Percentiles rank a stretch among this genome's conserved stretches.
phyloP scores from a whole-genome alignment of 2,797 vertebrate genomes.

The Dallia pectoralis region DNA sequence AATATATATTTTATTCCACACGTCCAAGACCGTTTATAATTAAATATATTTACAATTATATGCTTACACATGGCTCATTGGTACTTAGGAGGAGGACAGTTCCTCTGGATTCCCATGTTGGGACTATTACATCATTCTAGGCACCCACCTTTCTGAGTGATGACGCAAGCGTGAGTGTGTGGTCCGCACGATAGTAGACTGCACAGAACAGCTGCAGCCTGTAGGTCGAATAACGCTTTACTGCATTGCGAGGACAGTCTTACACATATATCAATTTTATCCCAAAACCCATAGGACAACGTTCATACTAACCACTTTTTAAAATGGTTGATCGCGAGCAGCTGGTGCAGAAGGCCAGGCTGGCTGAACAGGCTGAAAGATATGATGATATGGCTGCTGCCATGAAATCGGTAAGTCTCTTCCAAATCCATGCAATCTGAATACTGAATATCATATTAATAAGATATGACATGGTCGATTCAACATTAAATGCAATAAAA shows the following conservation, averaged over 20 bases:
- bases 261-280: slow-evolving; percentile 52
- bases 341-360: slow-evolving; percentile 99
- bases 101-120: slow-evolving; percentile 63
- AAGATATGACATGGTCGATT: not conserved
- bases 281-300: slow-evolving; percentile 42
- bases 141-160: slow-evolving; percentile 65
- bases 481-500: not conserved
- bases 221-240: slow-evolving; percentile 64
- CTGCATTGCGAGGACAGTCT: slow-evolving; percentile 64
- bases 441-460: not conserved
- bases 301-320: slow-evolving; percentile 48
- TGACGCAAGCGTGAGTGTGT: slow-evolving; percentile 74
- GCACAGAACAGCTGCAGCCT: slow-evolving; percentile 82
- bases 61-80: no score
- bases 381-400: slow-evolving; percentile 99
- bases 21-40: no score
- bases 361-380: slow-evolving; percentile 97
- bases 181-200: slow-evolving; percentile 81
- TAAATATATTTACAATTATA: no score
- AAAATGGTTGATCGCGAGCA: slow-evolving; percentile 98
- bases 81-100: no score
- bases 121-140: slow-evolving; percentile 76
- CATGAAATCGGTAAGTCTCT: slow-evolving; percentile 96
- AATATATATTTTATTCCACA: no score
- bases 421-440: slow-evolving; percentile 15